Conservation (phyloP, 2,888 invertebrate species). For the Oligia fasciuncula region DNA sequence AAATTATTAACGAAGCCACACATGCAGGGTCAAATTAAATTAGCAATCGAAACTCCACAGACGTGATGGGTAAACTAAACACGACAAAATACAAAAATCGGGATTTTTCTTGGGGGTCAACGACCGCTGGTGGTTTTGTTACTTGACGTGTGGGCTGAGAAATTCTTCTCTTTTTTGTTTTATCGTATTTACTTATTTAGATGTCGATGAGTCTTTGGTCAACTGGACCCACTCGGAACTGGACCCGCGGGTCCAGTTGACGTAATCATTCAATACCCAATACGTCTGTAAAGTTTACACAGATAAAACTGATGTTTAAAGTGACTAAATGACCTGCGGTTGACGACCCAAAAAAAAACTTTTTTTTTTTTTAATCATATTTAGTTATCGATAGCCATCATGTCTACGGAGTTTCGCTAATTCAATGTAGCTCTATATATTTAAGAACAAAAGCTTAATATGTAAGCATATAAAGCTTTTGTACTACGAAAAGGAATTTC, state of each 20-base stretch:
- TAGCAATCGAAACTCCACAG: not conserved
- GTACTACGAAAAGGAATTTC: not conserved
- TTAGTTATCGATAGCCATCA: not conserved
- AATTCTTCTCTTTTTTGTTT: not conserved
- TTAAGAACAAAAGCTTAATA: not conserved
- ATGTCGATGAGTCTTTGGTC: not conserved
- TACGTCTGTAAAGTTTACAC: not conserved
- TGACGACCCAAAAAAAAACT: not conserved
- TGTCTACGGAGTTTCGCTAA: not conserved
- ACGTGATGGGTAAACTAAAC: not conserved
- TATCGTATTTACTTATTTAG: not conserved
- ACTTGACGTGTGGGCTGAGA: too few species aligned
- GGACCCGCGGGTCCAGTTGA: too few species aligned
- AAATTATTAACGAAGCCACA: not conserved
- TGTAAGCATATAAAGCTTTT: not conserved
- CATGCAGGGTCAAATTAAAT: not conserved
- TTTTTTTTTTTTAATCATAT: too few species aligned
- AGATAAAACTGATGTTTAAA: not conserved
- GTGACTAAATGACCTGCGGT: not conserved
- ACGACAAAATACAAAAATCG: not conserved
- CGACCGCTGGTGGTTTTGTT: not conserved
- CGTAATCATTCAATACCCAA: not conserved
- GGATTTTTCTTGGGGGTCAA: not conserved
- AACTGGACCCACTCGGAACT: too few species aligned
- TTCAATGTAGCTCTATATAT: not conserved